Base-by-base conservation (phyloP, 2,888 invertebrate species). In the Acanthoscelides obtectus region DNA sequence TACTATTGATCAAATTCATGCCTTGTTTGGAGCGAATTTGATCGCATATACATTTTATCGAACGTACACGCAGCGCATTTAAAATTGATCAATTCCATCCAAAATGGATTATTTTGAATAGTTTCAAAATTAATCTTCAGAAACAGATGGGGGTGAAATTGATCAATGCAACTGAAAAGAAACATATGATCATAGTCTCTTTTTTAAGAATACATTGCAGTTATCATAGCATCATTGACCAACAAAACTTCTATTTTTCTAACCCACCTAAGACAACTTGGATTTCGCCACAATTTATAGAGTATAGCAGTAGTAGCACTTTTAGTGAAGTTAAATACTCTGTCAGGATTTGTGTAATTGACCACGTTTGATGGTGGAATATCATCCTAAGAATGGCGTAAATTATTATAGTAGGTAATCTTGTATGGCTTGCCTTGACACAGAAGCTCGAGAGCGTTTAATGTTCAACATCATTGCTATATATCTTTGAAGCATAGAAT, bases 311-410 rank as follows among this genome's bases (percentile, higher is more conserved):
- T 73, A 20, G 69, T 73, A 20, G 74, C 73, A 22, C 72, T 71
- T 73, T 76, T 77, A 2, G 74, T 71, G n/a, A 75, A 74, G 72
- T 79, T 74, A 21, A 73, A 77, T 21, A 79, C 64, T 20, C 72
- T 69, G 67, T 77, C 77, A 0, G 76, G 76, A 73, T 76, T 73
- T 68, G 76, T 77, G n/a, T n/a, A n/a, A n/a, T n/a, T n/a, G n/a
- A n/a, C n/a, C n/a, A n/a, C n/a, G n/a, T n/a, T n/a, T n/a, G n/a
- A n/a, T n/a, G n/a, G n/a, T n/a, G n/a, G n/a, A n/a, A n/a, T n/a
- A n/a, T n/a, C n/a, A n/a, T n/a, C n/a, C n/a, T n/a, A n/a, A n/a
- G n/a, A n/a, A n/a, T n/a, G n/a, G n/a, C n/a, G n/a, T n/a, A n/a
- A n/a, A n/a, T n/a, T n/a, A n/a, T n/a, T n/a, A n/a, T n/a, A n/a